These are phyloP conservation scores for Ispidina lecontei DNA, from an alignment of 2,797 vertebrate genomes.

Conservation along the genomic window DNA sequence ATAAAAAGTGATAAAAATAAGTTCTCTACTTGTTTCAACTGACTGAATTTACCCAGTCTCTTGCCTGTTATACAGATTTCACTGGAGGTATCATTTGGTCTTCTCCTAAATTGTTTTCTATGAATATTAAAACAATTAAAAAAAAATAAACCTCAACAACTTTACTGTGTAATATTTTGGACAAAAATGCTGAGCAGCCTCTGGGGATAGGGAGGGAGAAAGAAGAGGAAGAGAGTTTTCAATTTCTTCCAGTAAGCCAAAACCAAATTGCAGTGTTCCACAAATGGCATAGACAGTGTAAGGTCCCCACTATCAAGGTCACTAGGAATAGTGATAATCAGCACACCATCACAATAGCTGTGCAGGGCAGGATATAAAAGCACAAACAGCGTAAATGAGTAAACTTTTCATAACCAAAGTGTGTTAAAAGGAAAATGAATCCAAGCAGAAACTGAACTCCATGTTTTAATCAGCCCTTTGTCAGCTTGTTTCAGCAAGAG, in stretches of 20 bases:
- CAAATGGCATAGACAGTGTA: background rate
- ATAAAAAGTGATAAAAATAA: background rate
- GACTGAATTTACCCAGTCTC: background rate
- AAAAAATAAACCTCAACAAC: background rate
- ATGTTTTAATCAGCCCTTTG: conserved; percentile 59
- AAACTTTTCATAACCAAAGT: conserved; percentile 17
- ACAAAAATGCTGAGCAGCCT: conserved; percentile 3
- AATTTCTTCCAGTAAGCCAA: conserved; percentile 20
- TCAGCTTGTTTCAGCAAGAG: conserved; percentile 55
- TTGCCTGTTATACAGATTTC: background rate
- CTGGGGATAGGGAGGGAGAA: conserved; percentile 32
- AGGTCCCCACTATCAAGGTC: background rate
- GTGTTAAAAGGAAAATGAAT: conserved; percentile 47
- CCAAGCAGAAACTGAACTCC: conserved; percentile 52
- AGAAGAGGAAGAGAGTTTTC: conserved; percentile 45
- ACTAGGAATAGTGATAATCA: background rate
- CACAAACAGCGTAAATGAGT: background rate
- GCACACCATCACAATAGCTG: background rate
- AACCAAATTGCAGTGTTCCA: background rate
- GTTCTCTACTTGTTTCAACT: background rate
- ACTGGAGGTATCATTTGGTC: background rate
- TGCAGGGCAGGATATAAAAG: background rate
- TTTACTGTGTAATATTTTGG: conserved; percentile 6
- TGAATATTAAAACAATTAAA: background rate
- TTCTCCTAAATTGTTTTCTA: background rate